These are phyloP conservation scores for Drosophila affinis DNA, from an alignment of 2,888 invertebrate genomes.

Conservation along the genomic window DNA sequence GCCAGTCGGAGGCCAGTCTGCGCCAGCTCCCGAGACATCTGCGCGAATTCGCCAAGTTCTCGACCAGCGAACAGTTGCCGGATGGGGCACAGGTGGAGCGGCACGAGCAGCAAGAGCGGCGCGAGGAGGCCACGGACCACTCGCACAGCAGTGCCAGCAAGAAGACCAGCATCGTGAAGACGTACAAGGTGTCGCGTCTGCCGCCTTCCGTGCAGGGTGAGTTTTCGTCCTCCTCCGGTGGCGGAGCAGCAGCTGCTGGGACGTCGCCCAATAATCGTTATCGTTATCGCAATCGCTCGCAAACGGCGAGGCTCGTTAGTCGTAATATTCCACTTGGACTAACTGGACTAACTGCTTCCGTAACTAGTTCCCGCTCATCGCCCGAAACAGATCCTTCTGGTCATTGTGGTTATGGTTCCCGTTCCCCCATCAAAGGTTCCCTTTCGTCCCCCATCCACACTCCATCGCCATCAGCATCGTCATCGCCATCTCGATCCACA, in stretches of 20 bases:
- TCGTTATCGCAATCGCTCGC: slow-evolving; percentile 69
- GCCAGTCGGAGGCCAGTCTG: slow-evolving; percentile 86
- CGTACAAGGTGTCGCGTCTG: slow-evolving; percentile 78
- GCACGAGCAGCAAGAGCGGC: slow-evolving; percentile 75
- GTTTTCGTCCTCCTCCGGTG: slow-evolving; percentile 50
- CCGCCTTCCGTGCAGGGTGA: slow-evolving; percentile 76
- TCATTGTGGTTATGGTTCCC: slow-evolving; percentile 64
- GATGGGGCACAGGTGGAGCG: slow-evolving; percentile 70
- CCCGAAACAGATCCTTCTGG: slow-evolving; percentile 44
- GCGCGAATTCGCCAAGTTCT: slow-evolving; percentile 89
- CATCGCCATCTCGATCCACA: slow-evolving; percentile 1
- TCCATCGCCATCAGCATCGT: slow-evolving; percentile 16
- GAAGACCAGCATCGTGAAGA: slow-evolving; percentile 80
- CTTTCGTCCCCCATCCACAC: background rate
- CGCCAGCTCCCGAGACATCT: slow-evolving; percentile 90
- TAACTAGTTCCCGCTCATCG: slow-evolving; percentile 65
- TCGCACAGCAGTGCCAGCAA: slow-evolving; percentile 77
- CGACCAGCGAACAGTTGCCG: slow-evolving; percentile 75
- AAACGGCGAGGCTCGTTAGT: slow-evolving; percentile 67
- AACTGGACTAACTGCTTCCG: slow-evolving; percentile 58
- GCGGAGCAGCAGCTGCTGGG: background rate
- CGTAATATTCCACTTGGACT: slow-evolving; percentile 78
- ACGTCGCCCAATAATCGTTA: slow-evolving; percentile 71
- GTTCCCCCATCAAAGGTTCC: slow-evolving; percentile 3
- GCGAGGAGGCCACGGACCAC: slow-evolving; percentile 74